Percentiles rank a stretch among this genome's conserved stretches.
Evolutionary conservation across 1,140 invertebrate species (phyloP).

Genomic region (Venustaconcha ellipsiformis): DNA sequence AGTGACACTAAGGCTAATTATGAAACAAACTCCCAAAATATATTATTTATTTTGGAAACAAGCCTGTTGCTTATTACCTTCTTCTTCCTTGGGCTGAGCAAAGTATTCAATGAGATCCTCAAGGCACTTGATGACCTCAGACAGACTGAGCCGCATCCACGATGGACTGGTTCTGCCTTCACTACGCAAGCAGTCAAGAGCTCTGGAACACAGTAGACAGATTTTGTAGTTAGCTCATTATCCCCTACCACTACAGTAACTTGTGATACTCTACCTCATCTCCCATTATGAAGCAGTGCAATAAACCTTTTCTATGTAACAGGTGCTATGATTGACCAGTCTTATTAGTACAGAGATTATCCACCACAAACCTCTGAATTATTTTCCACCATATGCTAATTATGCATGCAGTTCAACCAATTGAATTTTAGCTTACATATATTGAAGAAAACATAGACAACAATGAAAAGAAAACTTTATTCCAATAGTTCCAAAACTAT

Average conservation of each 20-base stretch:
- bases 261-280: no score
- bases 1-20: neutral
- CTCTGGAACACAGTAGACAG: conserved; percentile 75
- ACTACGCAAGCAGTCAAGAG: conserved; percentile 89
- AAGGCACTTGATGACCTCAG: conserved; percentile 97
- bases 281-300: no score
- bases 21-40: no score
- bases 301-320: no score
- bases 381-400: no score
- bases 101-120: conserved; percentile 99
- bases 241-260: conserved; percentile 1
- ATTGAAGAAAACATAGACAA: no score
- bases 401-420: no score
- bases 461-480: conserved; percentile 6
- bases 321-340: no score
- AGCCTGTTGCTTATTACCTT: conserved; percentile 77
- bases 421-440: no score
- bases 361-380: no score
- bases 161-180: conserved; percentile 74
- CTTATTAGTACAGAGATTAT: no score
- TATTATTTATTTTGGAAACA: no score
- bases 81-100: conserved; percentile 97
- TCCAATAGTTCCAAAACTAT: neutral
- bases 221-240: neutral
- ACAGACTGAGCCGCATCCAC: conserved; percentile 88